Percentiles rank a stretch among this genome's conserved stretches.
Conservation (phyloP, 2,888 invertebrate species). For the Resseliella maxima region DNA sequence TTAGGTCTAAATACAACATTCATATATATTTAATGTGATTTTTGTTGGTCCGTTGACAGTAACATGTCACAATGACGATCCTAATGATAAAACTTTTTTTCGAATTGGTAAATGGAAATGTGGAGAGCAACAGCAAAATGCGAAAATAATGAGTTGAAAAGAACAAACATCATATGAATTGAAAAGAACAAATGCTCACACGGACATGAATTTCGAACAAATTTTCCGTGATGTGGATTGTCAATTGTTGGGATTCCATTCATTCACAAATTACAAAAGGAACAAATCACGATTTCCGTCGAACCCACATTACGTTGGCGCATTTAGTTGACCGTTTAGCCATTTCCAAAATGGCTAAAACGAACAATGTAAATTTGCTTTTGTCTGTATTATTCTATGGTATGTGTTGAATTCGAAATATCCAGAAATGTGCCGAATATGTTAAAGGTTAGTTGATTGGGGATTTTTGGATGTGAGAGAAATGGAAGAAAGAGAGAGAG, state of each 20-base stretch:
- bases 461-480: too few species aligned
- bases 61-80: neutral
- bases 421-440: too few species aligned
- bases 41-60: neutral
- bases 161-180: too few species aligned
- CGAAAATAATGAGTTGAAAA: too few species aligned
- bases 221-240: neutral
- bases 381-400: too few species aligned
- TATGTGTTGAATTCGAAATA: neutral
- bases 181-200: too few species aligned
- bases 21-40: neutral
- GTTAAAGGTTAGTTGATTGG: too few species aligned
- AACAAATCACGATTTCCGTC: conserved; percentile 8
- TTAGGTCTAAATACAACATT: neutral
- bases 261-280: neutral
- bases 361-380: neutral
- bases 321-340: neutral
- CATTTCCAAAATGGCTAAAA: neutral
- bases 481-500: too few species aligned
- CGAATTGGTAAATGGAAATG: too few species aligned
- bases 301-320: neutral
- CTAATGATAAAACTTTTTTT: too few species aligned
- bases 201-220: too few species aligned
- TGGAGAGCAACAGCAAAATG: too few species aligned
- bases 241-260: neutral